These are phyloP conservation scores for Papilio elwesi DNA, from an alignment of 2,888 invertebrate genomes.

Conservation along the genomic window DNA sequence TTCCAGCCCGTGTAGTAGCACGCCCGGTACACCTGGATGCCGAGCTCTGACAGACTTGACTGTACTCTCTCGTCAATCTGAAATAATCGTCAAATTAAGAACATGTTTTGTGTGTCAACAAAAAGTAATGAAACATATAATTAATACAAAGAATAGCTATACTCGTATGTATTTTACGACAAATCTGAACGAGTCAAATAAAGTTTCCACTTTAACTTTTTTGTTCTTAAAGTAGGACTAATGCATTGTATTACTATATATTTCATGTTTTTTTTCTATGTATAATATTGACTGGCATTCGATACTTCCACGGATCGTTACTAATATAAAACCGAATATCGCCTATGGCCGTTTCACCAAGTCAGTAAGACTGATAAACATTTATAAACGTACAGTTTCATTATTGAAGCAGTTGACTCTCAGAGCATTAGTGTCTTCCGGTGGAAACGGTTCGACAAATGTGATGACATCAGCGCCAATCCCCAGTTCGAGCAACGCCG, in stretches of 20 bases:
- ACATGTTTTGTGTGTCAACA: no score
- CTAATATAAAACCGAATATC: no score
- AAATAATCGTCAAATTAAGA: background rate
- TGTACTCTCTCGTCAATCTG: conserved; percentile 82
- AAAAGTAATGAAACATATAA: background rate
- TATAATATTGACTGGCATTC: no score
- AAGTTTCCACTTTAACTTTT: no score
- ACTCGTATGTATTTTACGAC: no score
- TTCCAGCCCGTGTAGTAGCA: conserved; percentile 82
- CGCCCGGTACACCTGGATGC: conserved; percentile 74
- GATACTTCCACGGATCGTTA: no score
- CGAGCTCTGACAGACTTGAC: conserved; percentile 62
- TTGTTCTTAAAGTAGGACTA: no score
- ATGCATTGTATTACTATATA: no score
- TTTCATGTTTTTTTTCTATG: no score
- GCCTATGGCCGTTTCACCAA: no score
- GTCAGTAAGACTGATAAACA: background rate
- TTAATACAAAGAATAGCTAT: no score
- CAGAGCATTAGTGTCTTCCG: conserved; percentile 57
- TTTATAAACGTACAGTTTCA: conserved; percentile 63
- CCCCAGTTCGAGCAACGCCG: conserved; percentile 86
- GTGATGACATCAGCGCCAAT: conserved; percentile 81
- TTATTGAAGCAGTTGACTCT: conserved; percentile 77
- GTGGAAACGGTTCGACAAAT: conserved; percentile 84
- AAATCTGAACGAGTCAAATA: no score